Conservation (phyloP, 2,113 vertebrate genomes). For the Oplegnathus fasciatus region DNA sequence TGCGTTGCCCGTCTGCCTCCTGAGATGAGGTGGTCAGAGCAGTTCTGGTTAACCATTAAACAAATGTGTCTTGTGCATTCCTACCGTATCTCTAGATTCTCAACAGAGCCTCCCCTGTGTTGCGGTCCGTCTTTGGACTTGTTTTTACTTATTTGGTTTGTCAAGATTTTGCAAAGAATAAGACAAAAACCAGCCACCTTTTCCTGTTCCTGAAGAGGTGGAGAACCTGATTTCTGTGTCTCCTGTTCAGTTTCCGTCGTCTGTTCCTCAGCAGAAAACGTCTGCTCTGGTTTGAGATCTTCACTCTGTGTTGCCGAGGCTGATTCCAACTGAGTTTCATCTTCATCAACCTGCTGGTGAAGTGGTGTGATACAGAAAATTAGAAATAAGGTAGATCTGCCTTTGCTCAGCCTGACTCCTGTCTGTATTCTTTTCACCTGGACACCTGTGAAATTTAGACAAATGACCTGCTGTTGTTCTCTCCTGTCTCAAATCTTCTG, state of each 20-base stretch:
- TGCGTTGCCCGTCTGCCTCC: conserved; percentile 18
- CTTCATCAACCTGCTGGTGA: conserved; percentile 23
- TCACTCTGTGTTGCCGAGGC: conserved; percentile 5
- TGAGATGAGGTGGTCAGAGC: conserved; percentile 30
- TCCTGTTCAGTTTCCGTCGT: conserved; percentile 19
- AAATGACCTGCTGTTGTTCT: neutral
- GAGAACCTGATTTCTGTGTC: conserved; percentile 25
- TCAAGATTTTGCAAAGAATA: neutral
- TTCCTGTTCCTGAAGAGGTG: conserved; percentile 35
- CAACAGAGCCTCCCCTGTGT: neutral
- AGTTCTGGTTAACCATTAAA: conserved; percentile 37
- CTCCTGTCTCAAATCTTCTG: conserved; percentile 4
- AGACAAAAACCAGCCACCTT: conserved; percentile 6
- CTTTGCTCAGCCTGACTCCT: conserved; percentile 14
- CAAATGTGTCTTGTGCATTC: neutral
- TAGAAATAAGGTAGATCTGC: neutral
- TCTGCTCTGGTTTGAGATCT: conserved; percentile 11
- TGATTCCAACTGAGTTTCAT: conserved; percentile 16
- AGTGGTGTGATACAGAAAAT: neutral
- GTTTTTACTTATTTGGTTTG: neutral
- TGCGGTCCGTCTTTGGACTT: neutral
- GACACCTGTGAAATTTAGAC: neutral
- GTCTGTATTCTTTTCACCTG: conserved; percentile 1
- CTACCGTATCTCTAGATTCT: neutral
- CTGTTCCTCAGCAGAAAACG: neutral